Evolutionary conservation across 2,113 vertebrate species (phyloP), one percentile per base, ranked within the genome.

Genomic region (Xiphorhynchus elegans): DNA sequence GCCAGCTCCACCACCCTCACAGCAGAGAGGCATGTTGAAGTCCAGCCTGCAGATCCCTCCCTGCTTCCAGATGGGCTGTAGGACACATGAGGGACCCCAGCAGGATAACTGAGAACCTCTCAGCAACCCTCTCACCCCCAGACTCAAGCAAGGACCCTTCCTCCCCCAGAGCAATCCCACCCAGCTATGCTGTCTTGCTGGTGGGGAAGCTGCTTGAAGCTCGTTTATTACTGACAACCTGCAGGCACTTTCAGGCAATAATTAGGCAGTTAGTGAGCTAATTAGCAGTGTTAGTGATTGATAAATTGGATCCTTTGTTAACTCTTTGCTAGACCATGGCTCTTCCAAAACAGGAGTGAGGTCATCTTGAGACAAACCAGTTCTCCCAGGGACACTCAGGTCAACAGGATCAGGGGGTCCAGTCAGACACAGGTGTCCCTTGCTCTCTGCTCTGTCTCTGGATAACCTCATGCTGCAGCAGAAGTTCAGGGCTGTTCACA

Each of bases 21-120:
- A 35, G 24, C 33, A n/a, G 3, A 23, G 12, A n/a, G 1, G 11
- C 0, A 1, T 0, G 1, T 0, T 25, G 16, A 4, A 15, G 10
- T 5, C 17, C 76, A 37, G 31, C 26, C 31, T 31, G 11, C 33
- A 91, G 55, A 66, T 3, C 15, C 14, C 37, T 60, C 13, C 24
- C 10, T 7, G 10, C 33, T 44, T 21, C 47, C 15, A 33, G 15
- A 20, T 39, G 20, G 33, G 6, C 33, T 40, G 7, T 8, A 9
- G 9, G 40, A n/a, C 39, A n/a, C 11, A 16, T 0, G 0, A 5
- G 5, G 4, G 37, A 49, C 6, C 8, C 9, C 20, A 37, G 15
- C 9, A 60, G 23, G 35, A 40, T 37, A 63, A 26, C 37, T 29
- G 37, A 15, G 37, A 63, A 29, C 17, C 60, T 42, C 39, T 42